phyloP scores from a whole-genome alignment of 1,140 invertebrate genomes.

The Oedothorax gibbosus region DNA sequence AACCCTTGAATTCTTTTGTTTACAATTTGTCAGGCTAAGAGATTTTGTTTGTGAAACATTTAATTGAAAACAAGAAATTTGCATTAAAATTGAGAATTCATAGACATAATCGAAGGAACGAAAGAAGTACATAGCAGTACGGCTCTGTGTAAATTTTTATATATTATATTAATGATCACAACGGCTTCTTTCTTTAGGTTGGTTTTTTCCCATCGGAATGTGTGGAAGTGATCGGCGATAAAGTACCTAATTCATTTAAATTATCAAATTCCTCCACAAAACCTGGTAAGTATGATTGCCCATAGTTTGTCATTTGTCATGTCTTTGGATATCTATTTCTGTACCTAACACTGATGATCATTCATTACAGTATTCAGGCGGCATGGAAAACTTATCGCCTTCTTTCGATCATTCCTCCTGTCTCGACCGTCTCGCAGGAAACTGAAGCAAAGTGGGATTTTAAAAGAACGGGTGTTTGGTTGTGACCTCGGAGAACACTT shows the following conservation, averaged over 20 bases:
- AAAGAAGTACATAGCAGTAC: too few species aligned
- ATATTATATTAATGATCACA: too few species aligned
- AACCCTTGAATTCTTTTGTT: too few species aligned
- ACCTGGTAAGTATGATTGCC: conserved; percentile 61
- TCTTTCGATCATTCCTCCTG: conserved; percentile 86
- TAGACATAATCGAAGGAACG: too few species aligned
- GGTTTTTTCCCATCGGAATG: conserved; percentile 98
- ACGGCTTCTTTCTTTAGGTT: conserved; percentile 65
- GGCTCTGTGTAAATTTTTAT: too few species aligned
- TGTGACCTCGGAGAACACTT: conserved; percentile 64
- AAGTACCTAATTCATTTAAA: conserved; percentile 87
- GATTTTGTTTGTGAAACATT: too few species aligned
- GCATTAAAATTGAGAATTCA: too few species aligned
- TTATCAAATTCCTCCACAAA: conserved; percentile 66
- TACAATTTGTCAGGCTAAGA: too few species aligned
- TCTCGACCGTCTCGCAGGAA: conserved; percentile 88
- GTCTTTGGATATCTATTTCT: not conserved
- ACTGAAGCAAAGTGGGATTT: conserved; percentile 93
- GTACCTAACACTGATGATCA: not conserved
- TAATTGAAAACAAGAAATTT: too few species aligned
- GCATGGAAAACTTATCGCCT: conserved; percentile 94
- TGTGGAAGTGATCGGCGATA: conserved; percentile 92
- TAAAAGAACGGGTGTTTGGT: conserved; percentile 64
- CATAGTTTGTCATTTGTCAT: not conserved
- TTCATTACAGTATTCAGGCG: conserved; percentile 82